Conservation (phyloP, 2,113 vertebrate genomes). For the Glareola pratincola region DNA sequence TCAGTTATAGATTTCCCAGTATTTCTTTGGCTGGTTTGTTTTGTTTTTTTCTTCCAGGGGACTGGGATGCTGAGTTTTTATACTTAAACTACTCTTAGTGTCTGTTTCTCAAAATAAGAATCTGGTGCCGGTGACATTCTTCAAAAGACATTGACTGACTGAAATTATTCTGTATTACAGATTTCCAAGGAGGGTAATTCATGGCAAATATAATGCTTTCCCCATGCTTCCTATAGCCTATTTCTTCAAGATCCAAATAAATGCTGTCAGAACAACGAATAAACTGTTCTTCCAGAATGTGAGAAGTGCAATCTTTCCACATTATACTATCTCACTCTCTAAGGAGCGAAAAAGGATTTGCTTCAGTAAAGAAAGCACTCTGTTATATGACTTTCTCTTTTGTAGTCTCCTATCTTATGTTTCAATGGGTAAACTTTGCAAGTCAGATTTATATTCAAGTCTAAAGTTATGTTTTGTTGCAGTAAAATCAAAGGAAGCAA, state of each 20-base stretch:
- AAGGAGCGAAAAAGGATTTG: background rate
- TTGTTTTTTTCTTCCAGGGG: background rate
- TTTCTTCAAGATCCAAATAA: conserved; percentile 1
- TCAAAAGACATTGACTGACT: background rate
- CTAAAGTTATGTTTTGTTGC: conserved; percentile 44
- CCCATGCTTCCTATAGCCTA: background rate
- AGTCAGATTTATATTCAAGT: conserved; percentile 55
- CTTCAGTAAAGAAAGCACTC: conserved; percentile 20
- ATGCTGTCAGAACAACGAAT: conserved; percentile 27
- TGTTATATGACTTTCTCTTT: conserved; percentile 1
- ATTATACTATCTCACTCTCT: conserved; percentile 15
- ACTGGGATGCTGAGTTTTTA: background rate
- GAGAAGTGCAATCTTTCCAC: conserved; percentile 25
- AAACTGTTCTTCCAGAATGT: background rate
- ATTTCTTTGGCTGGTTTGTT: background rate
- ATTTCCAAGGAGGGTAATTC: background rate
- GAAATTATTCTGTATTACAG: background rate
- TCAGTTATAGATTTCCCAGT: background rate
- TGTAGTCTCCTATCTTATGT: conserved; percentile 23
- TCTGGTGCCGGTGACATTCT: background rate
- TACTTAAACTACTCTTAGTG: background rate
- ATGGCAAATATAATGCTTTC: background rate
- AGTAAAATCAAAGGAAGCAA: conserved; percentile 42
- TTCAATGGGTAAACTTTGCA: conserved; percentile 55
- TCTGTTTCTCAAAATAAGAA: background rate